Base-by-base conservation (phyloP, 2,888 invertebrate genomes). In the Trachelus troglodyta region DNA sequence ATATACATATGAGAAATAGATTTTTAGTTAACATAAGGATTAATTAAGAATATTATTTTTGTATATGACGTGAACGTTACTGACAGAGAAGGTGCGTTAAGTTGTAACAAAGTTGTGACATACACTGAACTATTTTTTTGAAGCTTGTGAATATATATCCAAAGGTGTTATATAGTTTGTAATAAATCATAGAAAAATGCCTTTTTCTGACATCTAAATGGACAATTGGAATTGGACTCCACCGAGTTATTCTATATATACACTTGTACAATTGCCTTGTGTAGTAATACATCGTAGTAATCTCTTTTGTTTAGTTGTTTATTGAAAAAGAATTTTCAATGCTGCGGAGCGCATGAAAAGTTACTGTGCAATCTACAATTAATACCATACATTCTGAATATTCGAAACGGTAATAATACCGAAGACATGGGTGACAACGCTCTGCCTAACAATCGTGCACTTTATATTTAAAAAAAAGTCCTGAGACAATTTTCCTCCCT, bases 261-360 rank as follows among this genome's bases (percentile, higher is more conserved):
- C 86, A 88, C 82, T 83, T 85, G 79, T 87, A 88, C 86, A 88
- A 78, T 81, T 79, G 79, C 82, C 83, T 86, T 81, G 77, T 81
- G 82, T 84, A 86, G 78, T 83, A 86, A 85, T 86, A 85, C 85
- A 81, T 83, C 83, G 82, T 82, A 84, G 81, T 79, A 80, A 77
- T 85, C 79, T 82, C 78, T 78, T 73, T 71, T 34, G 35, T 40
- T 73, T 75, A 73, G 15, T 35, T 11, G 11, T 68, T 75, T 31
- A 68, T 75, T 69, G 68, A 69, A 69, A n/a, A 77, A 69, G 34
- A 69, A 31, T 23, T 74, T 74, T 34, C 34, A 35, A 74, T 35
- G 35, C 74, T 74, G 74, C 35, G 35, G 15, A 12, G 30, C 34
- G 35, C 30, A 33, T 30, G 30, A 74, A 30, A 23, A 71, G 31